Conservation (phyloP, 1,140 invertebrate genomes). For the Nephotettix cincticeps region DNA sequence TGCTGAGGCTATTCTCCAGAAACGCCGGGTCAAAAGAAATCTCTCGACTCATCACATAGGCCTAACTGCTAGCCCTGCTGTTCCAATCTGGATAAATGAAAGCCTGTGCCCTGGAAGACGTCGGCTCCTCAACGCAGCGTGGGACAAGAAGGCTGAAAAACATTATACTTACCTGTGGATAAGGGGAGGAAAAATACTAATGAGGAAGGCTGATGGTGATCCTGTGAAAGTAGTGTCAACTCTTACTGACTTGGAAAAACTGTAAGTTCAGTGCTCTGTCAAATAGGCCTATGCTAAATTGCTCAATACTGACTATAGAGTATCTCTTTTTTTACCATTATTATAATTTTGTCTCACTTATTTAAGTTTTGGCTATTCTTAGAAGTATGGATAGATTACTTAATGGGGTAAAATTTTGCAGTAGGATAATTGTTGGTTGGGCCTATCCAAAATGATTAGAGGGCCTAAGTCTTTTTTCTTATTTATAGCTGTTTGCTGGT, state of each 20-base stretch:
- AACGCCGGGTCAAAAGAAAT: conserved; percentile 10
- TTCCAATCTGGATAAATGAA: background rate
- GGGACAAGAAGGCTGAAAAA: background rate
- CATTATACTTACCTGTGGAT: background rate
- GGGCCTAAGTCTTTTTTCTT: no score
- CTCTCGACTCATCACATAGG: conserved; percentile 7
- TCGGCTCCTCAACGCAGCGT: background rate
- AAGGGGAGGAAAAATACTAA: background rate
- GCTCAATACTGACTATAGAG: background rate
- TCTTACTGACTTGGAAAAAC: background rate
- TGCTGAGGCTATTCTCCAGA: conserved; percentile 3
- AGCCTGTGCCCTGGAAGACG: background rate
- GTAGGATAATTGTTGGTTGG: no score
- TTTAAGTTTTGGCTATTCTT: background rate
- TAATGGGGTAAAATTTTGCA: background rate
- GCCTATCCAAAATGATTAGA: no score
- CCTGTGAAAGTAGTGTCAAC: background rate
- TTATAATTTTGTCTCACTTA: background rate
- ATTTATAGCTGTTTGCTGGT: no score
- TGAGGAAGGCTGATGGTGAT: background rate
- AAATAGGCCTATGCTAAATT: background rate
- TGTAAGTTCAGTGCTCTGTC: background rate
- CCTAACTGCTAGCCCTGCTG: background rate
- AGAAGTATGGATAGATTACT: background rate
- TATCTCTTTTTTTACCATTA: background rate